Evolutionary conservation across 2,888 invertebrate species (phyloP).

Genomic region (Lypha dubia): DNA sequence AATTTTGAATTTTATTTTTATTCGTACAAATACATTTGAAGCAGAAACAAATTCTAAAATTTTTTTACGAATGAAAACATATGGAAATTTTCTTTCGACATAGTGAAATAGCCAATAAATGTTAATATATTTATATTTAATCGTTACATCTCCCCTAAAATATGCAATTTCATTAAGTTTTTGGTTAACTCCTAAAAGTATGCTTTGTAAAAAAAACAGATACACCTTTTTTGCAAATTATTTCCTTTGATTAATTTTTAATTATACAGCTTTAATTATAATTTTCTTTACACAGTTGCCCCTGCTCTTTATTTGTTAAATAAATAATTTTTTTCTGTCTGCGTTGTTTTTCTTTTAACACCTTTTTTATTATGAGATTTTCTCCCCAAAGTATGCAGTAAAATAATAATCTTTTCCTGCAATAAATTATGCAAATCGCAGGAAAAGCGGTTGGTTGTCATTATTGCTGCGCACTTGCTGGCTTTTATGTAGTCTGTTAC

Average conservation of each 20-base stretch:
- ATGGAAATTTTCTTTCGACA: too few relatives aligned
- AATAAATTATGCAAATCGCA: slow-evolving; percentile 54
- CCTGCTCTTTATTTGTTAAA: slow-evolving; percentile 6
- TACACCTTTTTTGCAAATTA: slow-evolving; percentile 9
- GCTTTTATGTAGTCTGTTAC: slow-evolving; percentile 20
- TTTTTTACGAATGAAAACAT: too few relatives aligned
- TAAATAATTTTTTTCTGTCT: slow-evolving; percentile 26
- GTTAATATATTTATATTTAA: neutral
- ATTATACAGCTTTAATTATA: slow-evolving; percentile 32
- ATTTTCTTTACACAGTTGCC: slow-evolving; percentile 9
- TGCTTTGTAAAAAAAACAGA: slow-evolving; percentile 13
- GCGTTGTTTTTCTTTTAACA: slow-evolving; percentile 21
- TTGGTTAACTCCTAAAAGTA: slow-evolving; percentile 13
- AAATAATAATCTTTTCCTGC: slow-evolving; percentile 20
- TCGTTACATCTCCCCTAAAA: neutral
- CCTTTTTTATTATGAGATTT: slow-evolving; percentile 39
- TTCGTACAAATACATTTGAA: too few relatives aligned
- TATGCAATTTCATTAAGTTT: neutral
- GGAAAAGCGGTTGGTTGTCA: slow-evolving; percentile 43
- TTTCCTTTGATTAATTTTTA: slow-evolving; percentile 49
- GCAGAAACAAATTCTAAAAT: too few relatives aligned
- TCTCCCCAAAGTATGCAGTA: slow-evolving; percentile 58
- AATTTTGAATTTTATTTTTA: too few relatives aligned
- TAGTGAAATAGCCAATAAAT: too few relatives aligned
- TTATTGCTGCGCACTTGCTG: slow-evolving; percentile 61